A percentile compares a stretch with the other conserved stretches of the same genome.
These are phyloP conservation scores for Aulostomus chinensis DNA, from an alignment of 2,797 vertebrate species.

Conservation along the genomic window DNA sequence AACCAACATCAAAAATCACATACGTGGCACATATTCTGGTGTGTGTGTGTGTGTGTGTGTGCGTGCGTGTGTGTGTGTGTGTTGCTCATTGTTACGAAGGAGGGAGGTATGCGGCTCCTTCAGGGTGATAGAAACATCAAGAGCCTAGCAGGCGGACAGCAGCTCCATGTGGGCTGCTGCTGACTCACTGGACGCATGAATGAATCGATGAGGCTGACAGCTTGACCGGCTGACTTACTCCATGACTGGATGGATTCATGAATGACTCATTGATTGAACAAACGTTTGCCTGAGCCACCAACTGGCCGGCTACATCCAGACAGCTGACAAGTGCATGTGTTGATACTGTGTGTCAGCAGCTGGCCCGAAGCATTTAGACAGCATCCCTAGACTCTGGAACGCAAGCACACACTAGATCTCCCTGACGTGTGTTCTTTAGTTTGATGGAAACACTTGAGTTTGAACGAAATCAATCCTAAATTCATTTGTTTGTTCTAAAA, in stretches of 20 bases:
- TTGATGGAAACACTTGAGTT: too few species aligned
- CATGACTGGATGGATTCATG: conserved; percentile 30
- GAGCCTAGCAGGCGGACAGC: conserved; percentile 51
- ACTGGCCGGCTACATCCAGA: conserved; percentile 18
- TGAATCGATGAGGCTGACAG: conserved; percentile 28
- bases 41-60: too few species aligned
- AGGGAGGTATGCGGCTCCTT: too few species aligned
- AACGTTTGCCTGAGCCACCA: conserved; percentile 36
- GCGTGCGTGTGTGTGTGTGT: too few species aligned
- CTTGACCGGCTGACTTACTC: conserved; percentile 21
- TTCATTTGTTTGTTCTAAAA: too few species aligned
- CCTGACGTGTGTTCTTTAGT: too few species aligned
- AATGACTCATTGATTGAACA: conserved; percentile 53
- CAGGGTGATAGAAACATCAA: conserved; percentile 71
- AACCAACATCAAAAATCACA: too few species aligned
- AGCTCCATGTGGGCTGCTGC: conserved; percentile 58
- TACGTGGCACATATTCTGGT: too few species aligned
- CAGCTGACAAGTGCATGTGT: conserved; percentile 42
- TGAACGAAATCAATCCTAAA: too few species aligned
- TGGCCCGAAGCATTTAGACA: conserved; percentile 3
- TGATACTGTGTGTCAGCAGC: conserved; percentile 3
- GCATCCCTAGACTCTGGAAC: too few species aligned
- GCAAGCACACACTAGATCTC: too few species aligned
- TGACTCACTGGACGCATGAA: conserved; percentile 37
- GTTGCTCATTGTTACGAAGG: conserved; percentile 13